phyloP scores from a whole-genome alignment of 2,888 invertebrate species.

The Eristalis tenax region DNA sequence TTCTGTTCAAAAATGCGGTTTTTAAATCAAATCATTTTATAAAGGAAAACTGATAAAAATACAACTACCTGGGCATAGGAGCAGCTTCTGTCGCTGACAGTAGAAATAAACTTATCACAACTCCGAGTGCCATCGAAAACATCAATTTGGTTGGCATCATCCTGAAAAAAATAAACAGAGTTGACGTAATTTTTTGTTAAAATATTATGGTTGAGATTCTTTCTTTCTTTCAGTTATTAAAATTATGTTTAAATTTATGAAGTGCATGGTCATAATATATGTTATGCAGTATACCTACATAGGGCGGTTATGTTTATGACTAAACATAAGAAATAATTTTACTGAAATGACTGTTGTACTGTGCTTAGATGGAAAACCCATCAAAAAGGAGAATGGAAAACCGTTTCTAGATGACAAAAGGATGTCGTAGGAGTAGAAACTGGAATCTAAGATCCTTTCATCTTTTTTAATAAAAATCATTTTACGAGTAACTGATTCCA shows the following conservation, averaged over 20 bases:
- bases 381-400: not conserved
- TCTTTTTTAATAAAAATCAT: conserved; percentile 30
- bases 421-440: not conserved
- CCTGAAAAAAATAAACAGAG: conserved; percentile 67
- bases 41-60: conserved; percentile 68
- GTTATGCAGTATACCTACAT: not conserved
- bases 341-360: not conserved
- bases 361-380: not conserved
- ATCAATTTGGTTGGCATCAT: conserved; percentile 78
- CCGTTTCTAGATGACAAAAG: not conserved
- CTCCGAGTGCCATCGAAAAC: conserved; percentile 76
- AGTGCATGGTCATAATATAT: not conserved
- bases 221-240: not conserved
- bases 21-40: conserved; percentile 17
- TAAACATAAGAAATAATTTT: not conserved
- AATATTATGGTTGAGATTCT: not conserved
- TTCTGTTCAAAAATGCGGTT: conserved; percentile 71
- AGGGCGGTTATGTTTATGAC: not conserved
- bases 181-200: not conserved
- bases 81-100: conserved; percentile 78
- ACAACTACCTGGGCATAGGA: conserved; percentile 81
- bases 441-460: conserved; percentile 12
- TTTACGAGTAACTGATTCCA: conserved; percentile 37
- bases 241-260: not conserved
- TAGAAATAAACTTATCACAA: conserved; percentile 77